Conservation (phyloP, 2,888 invertebrate genomes). For the Hydraecia micacea region DNA sequence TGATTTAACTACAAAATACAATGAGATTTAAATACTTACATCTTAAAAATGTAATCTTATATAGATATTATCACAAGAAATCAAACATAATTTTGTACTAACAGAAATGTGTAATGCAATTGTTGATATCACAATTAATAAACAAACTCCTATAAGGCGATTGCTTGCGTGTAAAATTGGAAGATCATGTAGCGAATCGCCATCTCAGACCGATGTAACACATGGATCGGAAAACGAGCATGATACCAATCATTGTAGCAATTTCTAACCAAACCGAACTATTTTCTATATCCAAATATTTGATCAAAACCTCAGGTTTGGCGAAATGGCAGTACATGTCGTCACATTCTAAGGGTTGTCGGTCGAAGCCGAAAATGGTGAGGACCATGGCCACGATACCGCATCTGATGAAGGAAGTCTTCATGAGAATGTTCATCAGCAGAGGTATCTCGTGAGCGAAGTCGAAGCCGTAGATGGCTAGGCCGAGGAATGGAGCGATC, state of each 20-base stretch:
- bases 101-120: conserved; percentile 52
- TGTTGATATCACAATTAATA: conserved; percentile 51
- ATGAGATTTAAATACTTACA: conserved; percentile 31
- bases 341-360: conserved; percentile 89
- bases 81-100: conserved; percentile 61
- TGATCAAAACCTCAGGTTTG: conserved; percentile 91
- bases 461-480: conserved; percentile 93
- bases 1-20: conserved; percentile 9
- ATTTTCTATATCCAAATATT: conserved; percentile 90
- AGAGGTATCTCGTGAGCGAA: conserved; percentile 92
- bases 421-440: conserved; percentile 91
- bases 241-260: conserved; percentile 85
- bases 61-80: conserved; percentile 56
- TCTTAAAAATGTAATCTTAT: conserved; percentile 28
- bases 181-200: conserved; percentile 87
- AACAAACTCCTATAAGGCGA: conserved; percentile 4
- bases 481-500: conserved; percentile 92
- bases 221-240: conserved; percentile 90
- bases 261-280: conserved; percentile 91
- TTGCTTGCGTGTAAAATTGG: not conserved
- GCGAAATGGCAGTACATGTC: conserved; percentile 92
- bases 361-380: conserved; percentile 91
- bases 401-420: conserved; percentile 92
- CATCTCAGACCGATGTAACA: conserved; percentile 90
- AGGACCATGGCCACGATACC: conserved; percentile 92